These are phyloP conservation scores for Nymphalis urticae DNA, from an alignment of 2,888 invertebrate genomes.

Conservation along the genomic window DNA sequence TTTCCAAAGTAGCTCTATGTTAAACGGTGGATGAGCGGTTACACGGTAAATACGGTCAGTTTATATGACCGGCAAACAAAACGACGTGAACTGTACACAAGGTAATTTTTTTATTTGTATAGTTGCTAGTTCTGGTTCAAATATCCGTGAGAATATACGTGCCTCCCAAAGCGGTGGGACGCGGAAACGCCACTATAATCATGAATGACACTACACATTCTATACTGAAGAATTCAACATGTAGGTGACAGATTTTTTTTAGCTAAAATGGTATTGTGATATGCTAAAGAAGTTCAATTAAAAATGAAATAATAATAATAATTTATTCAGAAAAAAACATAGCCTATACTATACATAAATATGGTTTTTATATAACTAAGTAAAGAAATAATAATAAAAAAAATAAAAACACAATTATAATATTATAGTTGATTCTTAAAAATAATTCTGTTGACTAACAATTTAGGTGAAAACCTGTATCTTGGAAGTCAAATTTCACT, in stretches of 20 bases:
- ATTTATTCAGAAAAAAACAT: too few relatives aligned
- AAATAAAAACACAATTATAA: too few relatives aligned
- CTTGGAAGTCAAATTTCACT: too few relatives aligned
- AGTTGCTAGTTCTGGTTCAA: conserved; percentile 70
- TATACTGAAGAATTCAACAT: conserved; percentile 56
- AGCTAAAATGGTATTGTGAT: neutral
- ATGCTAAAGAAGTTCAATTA: neutral
- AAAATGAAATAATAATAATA: too few relatives aligned
- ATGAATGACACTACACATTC: conserved; percentile 66
- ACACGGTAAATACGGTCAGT: conserved; percentile 67
- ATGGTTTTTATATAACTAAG: too few relatives aligned
- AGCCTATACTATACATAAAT: too few relatives aligned
- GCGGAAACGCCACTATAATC: conserved; percentile 56
- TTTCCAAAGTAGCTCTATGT: conserved; percentile 77
- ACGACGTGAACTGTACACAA: conserved; percentile 80
- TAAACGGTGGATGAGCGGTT: conserved; percentile 76
- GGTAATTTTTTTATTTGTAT: conserved; percentile 75
- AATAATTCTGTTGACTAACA: too few relatives aligned
- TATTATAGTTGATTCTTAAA: too few relatives aligned
- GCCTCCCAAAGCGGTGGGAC: conserved; percentile 51
- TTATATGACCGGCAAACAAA: conserved; percentile 69
- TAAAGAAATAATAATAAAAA: too few relatives aligned
- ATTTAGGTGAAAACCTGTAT: too few relatives aligned
- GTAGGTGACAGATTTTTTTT: conserved; percentile 51
- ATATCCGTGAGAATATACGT: conserved; percentile 76